phyloP scores from a whole-genome alignment of 2,888 invertebrate genomes.

The Diadegma fenestrale region DNA sequence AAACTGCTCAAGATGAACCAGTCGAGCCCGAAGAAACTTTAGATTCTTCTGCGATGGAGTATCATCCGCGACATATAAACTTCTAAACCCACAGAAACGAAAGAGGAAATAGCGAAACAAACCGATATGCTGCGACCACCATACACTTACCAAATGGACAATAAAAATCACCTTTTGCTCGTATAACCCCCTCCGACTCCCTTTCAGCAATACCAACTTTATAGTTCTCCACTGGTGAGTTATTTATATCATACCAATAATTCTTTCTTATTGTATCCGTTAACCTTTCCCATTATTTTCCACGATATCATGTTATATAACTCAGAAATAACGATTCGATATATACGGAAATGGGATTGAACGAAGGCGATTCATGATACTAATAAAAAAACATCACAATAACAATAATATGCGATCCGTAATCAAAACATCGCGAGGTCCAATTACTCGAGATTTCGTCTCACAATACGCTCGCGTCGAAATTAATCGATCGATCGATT shows the following conservation, averaged over 20 bases:
- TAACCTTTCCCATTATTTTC: neutral
- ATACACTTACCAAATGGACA: constrained; percentile 61
- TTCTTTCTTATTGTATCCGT: neutral
- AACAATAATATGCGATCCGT: neutral
- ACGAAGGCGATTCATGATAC: neutral
- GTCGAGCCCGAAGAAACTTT: neutral
- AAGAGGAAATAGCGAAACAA: neutral
- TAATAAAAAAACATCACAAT: neutral
- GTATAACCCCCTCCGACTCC: constrained; percentile 39
- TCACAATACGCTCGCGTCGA: too few species aligned
- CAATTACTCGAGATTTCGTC: neutral
- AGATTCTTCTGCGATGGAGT: neutral
- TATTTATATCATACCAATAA: constrained; percentile 27
- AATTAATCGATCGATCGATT: too few species aligned
- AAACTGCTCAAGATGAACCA: neutral
- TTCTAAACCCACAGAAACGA: neutral
- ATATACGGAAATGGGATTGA: neutral
- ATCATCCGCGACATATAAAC: neutral
- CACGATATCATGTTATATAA: neutral
- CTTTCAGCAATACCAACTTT: constrained; percentile 24
- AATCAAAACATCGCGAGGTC: neutral
- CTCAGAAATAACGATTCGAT: neutral
- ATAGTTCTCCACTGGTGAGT: constrained; percentile 38
- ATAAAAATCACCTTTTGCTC: constrained; percentile 58
- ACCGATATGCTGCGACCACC: constrained; percentile 1